Evolutionary conservation across 37 sponge, comb jelly and placozoan genomes (phyloP), one percentile per base, ranked within the genome.

Genomic region (Mnemiopsis leidyi): DNA sequence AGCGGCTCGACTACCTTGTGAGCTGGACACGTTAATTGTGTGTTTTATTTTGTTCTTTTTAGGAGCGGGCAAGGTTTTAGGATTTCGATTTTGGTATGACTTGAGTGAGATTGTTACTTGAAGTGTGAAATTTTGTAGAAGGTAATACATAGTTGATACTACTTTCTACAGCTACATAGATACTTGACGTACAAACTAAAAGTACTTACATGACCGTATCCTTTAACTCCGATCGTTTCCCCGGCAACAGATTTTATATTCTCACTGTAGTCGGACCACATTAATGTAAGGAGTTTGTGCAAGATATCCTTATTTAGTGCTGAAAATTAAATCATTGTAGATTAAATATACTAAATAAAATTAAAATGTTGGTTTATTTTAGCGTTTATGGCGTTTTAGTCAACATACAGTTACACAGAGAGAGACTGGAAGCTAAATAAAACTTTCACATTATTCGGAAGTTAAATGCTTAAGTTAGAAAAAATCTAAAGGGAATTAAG

Each of bases 201-300:
- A 77, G 26, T 7, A 85, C 90, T 85, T 29, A 85, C 90, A 37
- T 85, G 40, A 2, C 90, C 90, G 29, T 85, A 40, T 23, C 90
- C 90, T 37, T 85, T 85, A 3, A 85, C 90, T n/a, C 90, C 90
- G 23, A 85, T 85, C n/a, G 90, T 85, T 40, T 85, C 90, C 9
- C 61, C 90, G 24, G 90, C 90, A 20, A 85, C 90, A 7, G 90
- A 85, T 21, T 40, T 85, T 25, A 85, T 40, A 25, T 40, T 28
- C 48, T 85, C 90, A n/a, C 38, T 36, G 61, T 85, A 85, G 90
- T 85, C 90, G 0, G 90, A 40, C 90, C 90, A 85, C 90, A 85
- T 85, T 1, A 85, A 25, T 40, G 90, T 85, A 39, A 85, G 90
- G 29, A 85, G 23, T 61, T 85, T 85, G 90, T 85, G 90, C 1